Evolutionary conservation across 2,888 invertebrate genomes (phyloP), one percentile per base, ranked within the genome.

Genomic region (Drosophila engyochracea): DNA sequence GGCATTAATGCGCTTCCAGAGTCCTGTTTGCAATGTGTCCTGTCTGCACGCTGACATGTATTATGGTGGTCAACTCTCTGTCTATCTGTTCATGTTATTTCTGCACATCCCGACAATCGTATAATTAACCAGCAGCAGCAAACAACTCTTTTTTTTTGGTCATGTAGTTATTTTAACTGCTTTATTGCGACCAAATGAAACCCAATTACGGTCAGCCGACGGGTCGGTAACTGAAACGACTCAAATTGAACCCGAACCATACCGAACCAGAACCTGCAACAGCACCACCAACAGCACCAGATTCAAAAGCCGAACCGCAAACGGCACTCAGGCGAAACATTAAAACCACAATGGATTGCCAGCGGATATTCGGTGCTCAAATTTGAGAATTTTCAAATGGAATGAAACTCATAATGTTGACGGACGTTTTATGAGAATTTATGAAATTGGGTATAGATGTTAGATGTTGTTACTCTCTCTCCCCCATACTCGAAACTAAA

Each of bases 101-200:
- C 25, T 47, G 31, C 59, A 59, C 62, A 55, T 62, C 19, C 58
- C 64, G 65, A 35, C 65, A 54, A 58, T 53, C 69, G 66, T 72
- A 83, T 88, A 88, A 85, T 85, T 85, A 85, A 83, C 85, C 75
- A 77, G n/a, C 70, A 47, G 61, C 53, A 61, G 49, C 76, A 71
- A 66, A 69, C 61, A 82, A 73, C 60, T 52, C 52, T 25, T 39
- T 59, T 68, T 39, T 59, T 68, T 76, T 55, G 19, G 16, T 65
- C 51, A 58, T 68, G 49, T 39, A 53, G 63, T 37, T 70, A 59
- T 74, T 76, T 79, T 37, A 63, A 79, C 73, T 63, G 67, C 65
- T 78, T 74, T 81, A 75, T 70, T 51, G 76, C 72, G 22, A 61
- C 51, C 68, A 73, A 82, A 74, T 80, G 67, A 67, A 76, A 61